phyloP scores from a whole-genome alignment of 2,888 invertebrate species.

The Papilio protenor region DNA sequence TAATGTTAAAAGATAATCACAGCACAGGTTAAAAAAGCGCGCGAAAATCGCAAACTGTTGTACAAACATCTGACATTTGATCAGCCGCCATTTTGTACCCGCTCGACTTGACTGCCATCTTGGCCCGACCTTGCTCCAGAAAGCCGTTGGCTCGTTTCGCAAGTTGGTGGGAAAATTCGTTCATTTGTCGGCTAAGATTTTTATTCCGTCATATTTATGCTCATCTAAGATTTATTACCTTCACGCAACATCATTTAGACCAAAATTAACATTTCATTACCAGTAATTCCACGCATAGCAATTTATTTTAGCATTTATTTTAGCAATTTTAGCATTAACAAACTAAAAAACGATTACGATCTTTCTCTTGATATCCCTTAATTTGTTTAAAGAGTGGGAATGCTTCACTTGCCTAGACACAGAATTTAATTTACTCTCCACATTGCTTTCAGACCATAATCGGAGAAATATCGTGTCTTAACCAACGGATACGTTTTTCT shows the following conservation, averaged over 20 bases:
- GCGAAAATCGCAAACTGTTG: slow-evolving; percentile 47
- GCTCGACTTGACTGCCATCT: slow-evolving; percentile 69
- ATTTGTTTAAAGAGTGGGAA: background rate
- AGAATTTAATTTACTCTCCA: background rate
- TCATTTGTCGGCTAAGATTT: slow-evolving; percentile 64
- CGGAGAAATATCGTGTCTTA: background rate
- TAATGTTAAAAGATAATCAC: slow-evolving; percentile 41
- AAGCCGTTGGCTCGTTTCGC: slow-evolving; percentile 73
- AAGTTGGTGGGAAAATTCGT: slow-evolving; percentile 73
- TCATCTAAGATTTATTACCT: slow-evolving; percentile 35
- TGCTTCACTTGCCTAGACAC: background rate
- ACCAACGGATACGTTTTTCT: background rate
- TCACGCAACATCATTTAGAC: slow-evolving; percentile 16
- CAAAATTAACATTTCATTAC: background rate
- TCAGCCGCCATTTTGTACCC: slow-evolving; percentile 59
- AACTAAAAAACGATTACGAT: too few species aligned
- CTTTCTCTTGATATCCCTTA: background rate
- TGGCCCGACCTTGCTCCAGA: slow-evolving; percentile 79
- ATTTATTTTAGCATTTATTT: too few species aligned
- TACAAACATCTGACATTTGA: slow-evolving; percentile 75
- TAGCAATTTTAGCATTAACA: too few species aligned
- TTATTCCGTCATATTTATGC: slow-evolving; percentile 53
- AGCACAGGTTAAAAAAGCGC: slow-evolving; percentile 31
- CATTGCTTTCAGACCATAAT: background rate
- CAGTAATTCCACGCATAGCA: background rate